phyloP scores from a whole-genome alignment of 2,888 invertebrate species.

The Ctena decussata region DNA sequence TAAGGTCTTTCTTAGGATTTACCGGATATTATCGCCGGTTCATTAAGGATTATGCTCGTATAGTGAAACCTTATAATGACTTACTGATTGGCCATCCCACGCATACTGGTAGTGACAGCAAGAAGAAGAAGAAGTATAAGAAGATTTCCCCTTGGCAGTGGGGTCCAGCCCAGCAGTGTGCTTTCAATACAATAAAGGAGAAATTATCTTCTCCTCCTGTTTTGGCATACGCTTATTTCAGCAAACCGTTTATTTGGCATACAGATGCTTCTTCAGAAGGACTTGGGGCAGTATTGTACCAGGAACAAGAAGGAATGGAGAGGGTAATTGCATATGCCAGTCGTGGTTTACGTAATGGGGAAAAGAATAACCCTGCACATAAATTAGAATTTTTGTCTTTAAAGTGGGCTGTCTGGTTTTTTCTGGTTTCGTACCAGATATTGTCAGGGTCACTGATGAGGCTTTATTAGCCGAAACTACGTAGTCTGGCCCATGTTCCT shows the following conservation, averaged over 20 bases:
- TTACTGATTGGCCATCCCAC: constrained; percentile 10
- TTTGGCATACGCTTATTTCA: constrained; percentile 40
- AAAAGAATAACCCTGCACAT: constrained; percentile 28
- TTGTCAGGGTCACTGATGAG: no score
- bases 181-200: constrained; percentile 25
- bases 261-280: constrained; percentile 38
- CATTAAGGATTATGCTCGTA: constrained; percentile 11
- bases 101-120: neutral
- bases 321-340: constrained; percentile 52
- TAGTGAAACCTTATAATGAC: constrained; percentile 18
- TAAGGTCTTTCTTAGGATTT: constrained; percentile 34
- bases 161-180: no score
- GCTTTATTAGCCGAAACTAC: no score
- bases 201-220: constrained; percentile 37
- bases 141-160: neutral
- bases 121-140: constrained; percentile 1
- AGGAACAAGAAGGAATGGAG: no score
- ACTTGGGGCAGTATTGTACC: no score
- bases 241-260: constrained; percentile 34
- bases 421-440: no score
- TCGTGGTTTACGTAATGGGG: constrained; percentile 17
- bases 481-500: no score
- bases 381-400: constrained; percentile 40
- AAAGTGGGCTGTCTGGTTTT: no score
- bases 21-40: constrained; percentile 21